Evolutionary conservation across 2,113 vertebrate species (phyloP).

Genomic region (Odocoileus virginianus): DNA sequence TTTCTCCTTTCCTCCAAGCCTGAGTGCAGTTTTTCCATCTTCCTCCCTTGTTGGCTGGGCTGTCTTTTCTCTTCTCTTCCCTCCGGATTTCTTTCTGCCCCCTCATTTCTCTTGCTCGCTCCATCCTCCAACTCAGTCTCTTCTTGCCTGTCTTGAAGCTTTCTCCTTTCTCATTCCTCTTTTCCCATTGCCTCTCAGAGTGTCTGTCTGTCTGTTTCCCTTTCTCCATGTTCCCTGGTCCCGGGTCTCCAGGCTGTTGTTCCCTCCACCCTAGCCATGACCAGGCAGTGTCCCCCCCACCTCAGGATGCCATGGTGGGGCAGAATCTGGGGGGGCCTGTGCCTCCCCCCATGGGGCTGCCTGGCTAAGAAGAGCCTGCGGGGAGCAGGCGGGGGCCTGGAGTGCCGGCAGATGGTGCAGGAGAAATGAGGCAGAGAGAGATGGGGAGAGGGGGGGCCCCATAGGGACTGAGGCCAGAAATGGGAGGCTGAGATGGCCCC

Average conservation of each 20-base stretch:
- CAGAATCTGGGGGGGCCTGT: background rate
- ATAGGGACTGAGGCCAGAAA: slow-evolving; percentile 24
- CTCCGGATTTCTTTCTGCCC: background rate
- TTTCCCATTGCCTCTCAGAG: background rate
- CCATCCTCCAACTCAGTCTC: background rate
- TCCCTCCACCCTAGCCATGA: background rate
- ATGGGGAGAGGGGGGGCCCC: slow-evolving; percentile 19
- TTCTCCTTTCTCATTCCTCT: background rate
- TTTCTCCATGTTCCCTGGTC: background rate
- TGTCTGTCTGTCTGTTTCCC: background rate
- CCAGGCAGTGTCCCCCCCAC: background rate
- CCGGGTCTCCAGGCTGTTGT: background rate
- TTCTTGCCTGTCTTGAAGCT: background rate
- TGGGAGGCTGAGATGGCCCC: background rate
- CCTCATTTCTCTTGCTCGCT: background rate
- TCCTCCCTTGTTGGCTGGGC: background rate
- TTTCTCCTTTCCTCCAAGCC: background rate
- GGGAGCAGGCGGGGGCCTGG: slow-evolving; percentile 47
- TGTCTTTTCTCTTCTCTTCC: background rate
- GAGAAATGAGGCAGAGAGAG: slow-evolving; percentile 75
- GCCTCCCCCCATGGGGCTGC: slow-evolving; percentile 16
- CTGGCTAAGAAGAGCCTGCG: background rate
- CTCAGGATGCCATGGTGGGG: background rate
- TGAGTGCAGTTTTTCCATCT: background rate
- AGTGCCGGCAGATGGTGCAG: slow-evolving; percentile 62